A percentile compares a stretch with the other conserved stretches of the same genome.
phyloP scores from a whole-genome alignment of 2,888 invertebrate species.

The Thumatha senex region DNA sequence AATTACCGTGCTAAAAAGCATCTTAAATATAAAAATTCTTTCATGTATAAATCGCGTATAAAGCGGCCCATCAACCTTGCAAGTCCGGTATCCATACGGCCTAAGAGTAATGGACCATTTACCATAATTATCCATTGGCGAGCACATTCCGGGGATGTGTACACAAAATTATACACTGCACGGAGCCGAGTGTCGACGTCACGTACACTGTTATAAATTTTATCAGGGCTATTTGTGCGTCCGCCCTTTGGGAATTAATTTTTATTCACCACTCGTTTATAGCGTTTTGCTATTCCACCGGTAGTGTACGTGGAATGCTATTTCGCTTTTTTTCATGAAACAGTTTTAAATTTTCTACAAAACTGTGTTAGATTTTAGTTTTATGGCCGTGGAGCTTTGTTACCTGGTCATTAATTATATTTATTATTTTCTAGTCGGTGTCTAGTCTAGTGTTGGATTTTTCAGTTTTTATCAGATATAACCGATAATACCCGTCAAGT shows the following conservation, averaged over 20 bases:
- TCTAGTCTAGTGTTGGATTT: no score
- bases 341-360: slow-evolving; percentile 1
- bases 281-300: slow-evolving; percentile 28
- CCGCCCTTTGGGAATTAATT: slow-evolving; percentile 43
- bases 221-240: slow-evolving; percentile 43
- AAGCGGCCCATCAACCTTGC: slow-evolving; percentile 5
- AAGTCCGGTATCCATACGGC: slow-evolving; percentile 14
- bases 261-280: slow-evolving; percentile 45
- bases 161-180: slow-evolving; percentile 57
- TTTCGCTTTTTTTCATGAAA: slow-evolving; percentile 8
- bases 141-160: slow-evolving; percentile 52
- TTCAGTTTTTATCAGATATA: no score
- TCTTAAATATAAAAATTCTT: no score
- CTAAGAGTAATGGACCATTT: slow-evolving; percentile 54
- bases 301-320: slow-evolving; percentile 13
- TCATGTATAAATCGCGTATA: neutral
- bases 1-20: no score
- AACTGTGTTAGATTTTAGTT: slow-evolving; percentile 8
- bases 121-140: slow-evolving; percentile 61
- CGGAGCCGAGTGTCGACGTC: slow-evolving; percentile 42
- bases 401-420: neutral
- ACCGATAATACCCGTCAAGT: no score
- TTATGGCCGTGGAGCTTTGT: neutral
- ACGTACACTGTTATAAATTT: slow-evolving; percentile 44
- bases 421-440: no score